Conservation (phyloP, 2,797 vertebrate species). For the Setipinna tenuifilis region DNA sequence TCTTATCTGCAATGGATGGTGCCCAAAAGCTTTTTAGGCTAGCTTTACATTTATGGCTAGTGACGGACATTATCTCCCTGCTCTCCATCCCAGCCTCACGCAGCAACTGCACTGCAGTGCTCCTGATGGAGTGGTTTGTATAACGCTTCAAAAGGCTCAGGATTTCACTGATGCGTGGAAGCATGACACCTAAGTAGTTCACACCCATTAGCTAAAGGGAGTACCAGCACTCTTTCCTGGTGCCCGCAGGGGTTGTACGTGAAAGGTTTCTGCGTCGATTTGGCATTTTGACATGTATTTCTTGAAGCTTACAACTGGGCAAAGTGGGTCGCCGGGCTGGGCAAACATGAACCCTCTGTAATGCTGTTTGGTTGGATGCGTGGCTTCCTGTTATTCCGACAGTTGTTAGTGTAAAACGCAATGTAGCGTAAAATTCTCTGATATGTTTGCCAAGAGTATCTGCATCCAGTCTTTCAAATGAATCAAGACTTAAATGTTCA, state of each 20-base stretch:
- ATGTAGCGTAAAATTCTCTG: background rate
- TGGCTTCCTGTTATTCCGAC: too few relatives aligned
- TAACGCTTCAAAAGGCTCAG: background rate
- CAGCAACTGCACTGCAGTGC: background rate
- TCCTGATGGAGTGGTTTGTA: conserved; percentile 11
- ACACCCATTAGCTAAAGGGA: background rate
- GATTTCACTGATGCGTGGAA: background rate
- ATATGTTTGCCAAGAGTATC: background rate
- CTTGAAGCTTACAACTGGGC: background rate
- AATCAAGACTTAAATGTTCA: too few relatives aligned
- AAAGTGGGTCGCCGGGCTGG: conserved; percentile 3
- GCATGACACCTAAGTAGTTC: background rate
- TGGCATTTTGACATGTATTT: background rate
- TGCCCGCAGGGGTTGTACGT: background rate
- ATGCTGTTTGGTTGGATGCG: background rate
- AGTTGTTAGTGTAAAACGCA: background rate
- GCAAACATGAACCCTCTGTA: conserved; percentile 17
- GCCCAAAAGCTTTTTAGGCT: conserved; percentile 13
- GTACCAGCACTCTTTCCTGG: background rate
- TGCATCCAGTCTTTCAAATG: background rate
- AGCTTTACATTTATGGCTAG: background rate
- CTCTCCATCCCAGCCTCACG: conserved; percentile 11
- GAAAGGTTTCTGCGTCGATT: background rate
- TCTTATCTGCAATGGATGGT: background rate
- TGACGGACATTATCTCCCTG: conserved; percentile 14